phyloP scores from a whole-genome alignment of 2,888 invertebrate genomes.

The Apamea anceps region DNA sequence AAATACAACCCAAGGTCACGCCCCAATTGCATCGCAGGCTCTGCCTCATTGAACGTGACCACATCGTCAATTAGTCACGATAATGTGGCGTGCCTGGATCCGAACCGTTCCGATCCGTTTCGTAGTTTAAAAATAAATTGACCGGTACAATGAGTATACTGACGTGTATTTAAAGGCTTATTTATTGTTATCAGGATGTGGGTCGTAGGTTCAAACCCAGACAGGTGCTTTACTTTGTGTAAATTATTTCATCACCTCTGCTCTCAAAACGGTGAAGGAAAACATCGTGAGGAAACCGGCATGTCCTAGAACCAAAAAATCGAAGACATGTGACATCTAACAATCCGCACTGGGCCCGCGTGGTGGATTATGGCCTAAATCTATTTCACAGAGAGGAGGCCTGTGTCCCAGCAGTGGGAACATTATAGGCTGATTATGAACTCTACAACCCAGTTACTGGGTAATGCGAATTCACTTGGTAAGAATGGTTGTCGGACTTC shows the following conservation, averaged over 20 bases:
- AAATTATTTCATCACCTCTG: too few species aligned
- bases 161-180: neutral
- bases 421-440: neutral
- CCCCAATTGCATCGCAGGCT: slow-evolving; percentile 41
- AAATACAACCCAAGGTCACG: slow-evolving; percentile 36
- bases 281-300: too few species aligned
- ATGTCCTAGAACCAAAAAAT: too few species aligned
- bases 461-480: neutral
- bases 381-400: neutral
- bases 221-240: neutral
- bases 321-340: neutral
- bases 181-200: neutral
- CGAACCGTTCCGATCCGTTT: slow-evolving; percentile 3
- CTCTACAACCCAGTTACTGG: neutral
- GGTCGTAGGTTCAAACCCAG: neutral
- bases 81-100: slow-evolving; percentile 47
- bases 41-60: slow-evolving; percentile 56
- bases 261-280: too few species aligned
- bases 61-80: slow-evolving; percentile 56
- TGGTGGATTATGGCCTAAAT: neutral
- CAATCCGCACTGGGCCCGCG: neutral
- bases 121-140: slow-evolving; percentile 35
- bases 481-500: neutral
- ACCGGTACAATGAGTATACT: neutral
- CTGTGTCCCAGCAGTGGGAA: neutral